These are phyloP conservation scores for Lycocorax pyrrhopterus DNA, from an alignment of 2,113 vertebrate genomes.

Conservation along the genomic window DNA sequence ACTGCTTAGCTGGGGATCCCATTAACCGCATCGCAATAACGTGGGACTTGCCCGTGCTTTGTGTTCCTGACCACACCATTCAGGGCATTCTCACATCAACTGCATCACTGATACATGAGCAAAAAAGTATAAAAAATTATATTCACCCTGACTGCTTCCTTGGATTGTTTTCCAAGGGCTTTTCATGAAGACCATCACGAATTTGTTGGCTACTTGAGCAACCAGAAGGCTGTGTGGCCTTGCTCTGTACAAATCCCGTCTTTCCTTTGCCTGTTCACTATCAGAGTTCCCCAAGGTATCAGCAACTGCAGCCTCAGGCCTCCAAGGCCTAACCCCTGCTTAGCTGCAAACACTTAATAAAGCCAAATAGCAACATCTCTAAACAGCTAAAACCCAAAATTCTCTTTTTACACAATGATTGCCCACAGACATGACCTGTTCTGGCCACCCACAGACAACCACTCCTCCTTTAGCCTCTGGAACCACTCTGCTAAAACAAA, in stretches of 20 bases:
- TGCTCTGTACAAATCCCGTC: not conserved
- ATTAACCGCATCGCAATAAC: not conserved
- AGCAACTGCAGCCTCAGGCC: not conserved
- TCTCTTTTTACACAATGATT: not conserved
- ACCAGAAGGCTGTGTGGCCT: not conserved
- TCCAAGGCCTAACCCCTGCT: not conserved
- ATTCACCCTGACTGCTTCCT: not conserved
- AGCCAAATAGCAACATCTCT: not conserved
- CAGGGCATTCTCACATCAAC: not conserved
- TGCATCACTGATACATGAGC: not conserved
- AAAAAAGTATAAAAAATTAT: not conserved
- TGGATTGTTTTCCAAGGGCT: not conserved
- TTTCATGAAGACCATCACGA: not conserved
- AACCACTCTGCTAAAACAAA: not conserved
- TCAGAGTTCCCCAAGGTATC: not conserved
- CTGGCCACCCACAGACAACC: not conserved
- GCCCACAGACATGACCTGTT: fast-evolving
- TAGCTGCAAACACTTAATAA: not conserved
- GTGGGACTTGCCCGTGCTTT: not conserved
- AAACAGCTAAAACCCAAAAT: not conserved
- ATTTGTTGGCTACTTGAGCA: not conserved
- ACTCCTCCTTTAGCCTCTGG: not conserved
- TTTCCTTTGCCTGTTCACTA: not conserved
- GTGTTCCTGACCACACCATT: not conserved
- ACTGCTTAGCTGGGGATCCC: not conserved